Evolutionary conservation across 1,140 invertebrate genomes (phyloP).

Genomic region (Meloidogyne floridensis): DNA sequence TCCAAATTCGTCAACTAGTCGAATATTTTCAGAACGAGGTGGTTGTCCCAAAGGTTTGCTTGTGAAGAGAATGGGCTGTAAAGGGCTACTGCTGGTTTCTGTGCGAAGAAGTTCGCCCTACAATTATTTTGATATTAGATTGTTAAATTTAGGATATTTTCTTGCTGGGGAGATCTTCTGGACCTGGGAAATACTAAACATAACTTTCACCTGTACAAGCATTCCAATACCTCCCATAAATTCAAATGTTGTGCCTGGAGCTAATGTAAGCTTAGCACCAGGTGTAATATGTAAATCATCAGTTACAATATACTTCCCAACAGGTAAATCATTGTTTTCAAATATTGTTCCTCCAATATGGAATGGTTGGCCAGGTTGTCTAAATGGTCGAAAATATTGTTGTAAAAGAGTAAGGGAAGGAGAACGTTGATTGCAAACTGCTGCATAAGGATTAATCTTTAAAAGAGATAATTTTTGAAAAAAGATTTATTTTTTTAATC

Average conservation of each 20-base stretch:
- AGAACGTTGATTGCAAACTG: conserved; percentile 62
- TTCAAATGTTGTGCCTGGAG: conserved; percentile 81
- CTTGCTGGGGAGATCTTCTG: too few species aligned
- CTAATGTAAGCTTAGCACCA: conserved; percentile 78
- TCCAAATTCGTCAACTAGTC: conserved; percentile 59
- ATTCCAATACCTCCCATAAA: conserved; percentile 87
- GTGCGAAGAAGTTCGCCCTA: conserved; percentile 63
- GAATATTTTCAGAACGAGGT: conserved; percentile 52
- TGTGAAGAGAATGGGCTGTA: conserved; percentile 60
- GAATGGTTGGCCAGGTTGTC: conserved; percentile 49
- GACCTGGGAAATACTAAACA: too few species aligned
- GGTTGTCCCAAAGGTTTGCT: conserved; percentile 42
- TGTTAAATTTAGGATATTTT: too few species aligned
- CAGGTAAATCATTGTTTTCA: conserved; percentile 86
- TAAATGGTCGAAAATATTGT: conserved; percentile 61
- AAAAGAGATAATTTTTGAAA: neutral
- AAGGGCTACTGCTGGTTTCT: conserved; percentile 48
- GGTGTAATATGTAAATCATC: conserved; percentile 87
- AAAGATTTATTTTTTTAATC: neutral
- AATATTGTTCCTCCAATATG: conserved; percentile 69
- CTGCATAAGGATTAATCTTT: conserved; percentile 60
- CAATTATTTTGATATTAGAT: neutral
- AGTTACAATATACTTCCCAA: conserved; percentile 71
- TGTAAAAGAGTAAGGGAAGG: conserved; percentile 55
- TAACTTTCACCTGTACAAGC: conserved; percentile 73